Conservation (phyloP, 2,113 vertebrate species). For the Phainopepla nitens region DNA sequence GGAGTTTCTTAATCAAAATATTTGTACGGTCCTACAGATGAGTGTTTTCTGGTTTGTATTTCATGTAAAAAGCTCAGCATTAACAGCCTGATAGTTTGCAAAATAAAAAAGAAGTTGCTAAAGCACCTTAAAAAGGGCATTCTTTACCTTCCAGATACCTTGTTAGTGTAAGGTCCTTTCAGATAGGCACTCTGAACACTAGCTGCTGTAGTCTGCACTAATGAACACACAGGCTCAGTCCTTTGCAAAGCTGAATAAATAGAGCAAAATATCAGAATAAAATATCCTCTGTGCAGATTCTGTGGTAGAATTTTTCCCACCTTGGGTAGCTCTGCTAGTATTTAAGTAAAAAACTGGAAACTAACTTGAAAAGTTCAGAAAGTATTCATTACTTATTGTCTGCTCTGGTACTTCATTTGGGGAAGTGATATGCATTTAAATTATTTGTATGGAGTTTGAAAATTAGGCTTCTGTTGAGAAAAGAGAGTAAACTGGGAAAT, state of each 20-base stretch:
- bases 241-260: background rate
- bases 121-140: constrained; percentile 17
- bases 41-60: constrained; percentile 43
- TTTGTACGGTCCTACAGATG: background rate
- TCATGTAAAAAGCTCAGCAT: constrained; percentile 46
- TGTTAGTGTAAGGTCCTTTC: background rate
- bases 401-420: background rate
- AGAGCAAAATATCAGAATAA: background rate
- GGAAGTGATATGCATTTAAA: background rate
- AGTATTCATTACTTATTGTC: background rate
- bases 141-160: constrained; percentile 28
- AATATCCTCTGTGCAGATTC: background rate
- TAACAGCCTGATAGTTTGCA: background rate
- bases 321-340: background rate
- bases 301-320: background rate
- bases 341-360: background rate
- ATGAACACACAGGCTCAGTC: background rate
- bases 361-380: background rate
- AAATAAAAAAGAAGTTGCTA: constrained; percentile 41
- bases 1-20: constrained; percentile 51
- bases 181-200: background rate
- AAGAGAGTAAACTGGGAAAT: background rate
- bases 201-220: background rate
- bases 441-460: background rate
- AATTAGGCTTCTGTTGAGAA: background rate